Evolutionary conservation across 35 echinoderm and acorn worm species (phyloP).

Genomic region (Heliocidaris erythrogramma): DNA sequence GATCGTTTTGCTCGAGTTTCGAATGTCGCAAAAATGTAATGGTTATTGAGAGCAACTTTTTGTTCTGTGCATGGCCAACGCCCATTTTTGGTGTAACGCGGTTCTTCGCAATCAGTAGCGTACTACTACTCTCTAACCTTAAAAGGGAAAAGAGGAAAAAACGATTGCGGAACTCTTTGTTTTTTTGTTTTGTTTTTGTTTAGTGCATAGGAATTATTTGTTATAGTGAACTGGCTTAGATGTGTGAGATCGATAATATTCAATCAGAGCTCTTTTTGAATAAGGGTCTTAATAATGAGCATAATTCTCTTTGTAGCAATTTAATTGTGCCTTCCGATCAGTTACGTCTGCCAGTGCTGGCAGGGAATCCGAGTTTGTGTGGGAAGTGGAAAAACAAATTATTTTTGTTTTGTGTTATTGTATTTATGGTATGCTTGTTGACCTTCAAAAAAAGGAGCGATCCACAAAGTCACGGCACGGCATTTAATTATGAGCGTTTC

Average conservation of each 20-base stretch:
- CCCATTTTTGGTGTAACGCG: neutral
- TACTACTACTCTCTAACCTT: neutral
- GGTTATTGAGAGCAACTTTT: neutral
- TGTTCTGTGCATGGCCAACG: neutral
- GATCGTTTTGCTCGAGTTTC: neutral
- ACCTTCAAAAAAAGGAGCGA: too few species aligned
- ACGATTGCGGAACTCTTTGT: too few species aligned
- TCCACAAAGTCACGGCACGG: too few species aligned
- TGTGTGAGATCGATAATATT: neutral
- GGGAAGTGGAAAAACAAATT: neutral
- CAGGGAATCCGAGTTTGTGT: neutral
- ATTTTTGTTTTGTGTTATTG: neutral
- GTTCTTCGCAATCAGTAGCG: neutral
- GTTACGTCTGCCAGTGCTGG: too few species aligned
- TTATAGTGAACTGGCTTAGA: too few species aligned
- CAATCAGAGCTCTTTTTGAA: neutral
- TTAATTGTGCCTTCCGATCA: too few species aligned
- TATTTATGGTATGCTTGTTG: neutral
- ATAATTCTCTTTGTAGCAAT: neutral
- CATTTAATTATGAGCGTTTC: too few species aligned
- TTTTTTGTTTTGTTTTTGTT: too few species aligned
- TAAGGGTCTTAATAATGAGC: neutral
- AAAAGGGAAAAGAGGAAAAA: too few species aligned
- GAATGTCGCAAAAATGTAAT: neutral
- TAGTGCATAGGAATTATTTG: too few species aligned